Evolutionary conservation across 2,888 invertebrate genomes (phyloP), one percentile per base, ranked within the genome.

Genomic region (Agrilus cyanescens): DNA sequence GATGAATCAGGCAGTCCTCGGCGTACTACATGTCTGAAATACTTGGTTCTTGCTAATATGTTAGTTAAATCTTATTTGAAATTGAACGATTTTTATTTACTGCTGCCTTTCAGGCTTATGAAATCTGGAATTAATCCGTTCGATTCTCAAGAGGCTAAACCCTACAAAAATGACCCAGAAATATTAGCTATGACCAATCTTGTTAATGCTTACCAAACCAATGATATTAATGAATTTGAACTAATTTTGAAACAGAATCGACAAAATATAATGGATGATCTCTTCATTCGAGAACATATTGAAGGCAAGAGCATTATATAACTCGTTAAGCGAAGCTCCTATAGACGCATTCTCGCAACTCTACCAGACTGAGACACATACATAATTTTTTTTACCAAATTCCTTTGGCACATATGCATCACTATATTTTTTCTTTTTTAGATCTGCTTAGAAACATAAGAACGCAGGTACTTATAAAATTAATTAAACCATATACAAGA

Each of bases 41-140:
- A 98, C 68, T 75, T 98, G 53, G 97, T 98, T 32, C 69, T 98
- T 59, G 97, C 98, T 13, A 98, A 96, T 68, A 98, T 98, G 98
- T 87, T 70, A 74, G 87, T 79, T 65, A 15, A 18, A 7, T 32
- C 15, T 40, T 30, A 37, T 14, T 35, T 43, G 4, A 13, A 32
- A 37, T 31, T 14, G 20, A 15, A 30, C 7, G 38, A 33, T n/a
- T 38, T 15, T 14, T 39, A 40, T 32, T 32, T 32, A 39, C 12
- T 41, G 31, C 12, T 12, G 7, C 29, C 37, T 57, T 57, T 38
- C 57, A 89, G 88, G 89, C 72, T 97, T 51, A 98, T 97, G 95
- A 96, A 97, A 65, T 97, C 96, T 4, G 96, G 94, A 31, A 98
- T 98, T 51, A 98, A 98, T 71, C 98, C 98, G 1, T 98, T 98